These are phyloP conservation scores for Orgyia antiqua DNA, from an alignment of 2,888 invertebrate genomes.

Conservation along the genomic window DNA sequence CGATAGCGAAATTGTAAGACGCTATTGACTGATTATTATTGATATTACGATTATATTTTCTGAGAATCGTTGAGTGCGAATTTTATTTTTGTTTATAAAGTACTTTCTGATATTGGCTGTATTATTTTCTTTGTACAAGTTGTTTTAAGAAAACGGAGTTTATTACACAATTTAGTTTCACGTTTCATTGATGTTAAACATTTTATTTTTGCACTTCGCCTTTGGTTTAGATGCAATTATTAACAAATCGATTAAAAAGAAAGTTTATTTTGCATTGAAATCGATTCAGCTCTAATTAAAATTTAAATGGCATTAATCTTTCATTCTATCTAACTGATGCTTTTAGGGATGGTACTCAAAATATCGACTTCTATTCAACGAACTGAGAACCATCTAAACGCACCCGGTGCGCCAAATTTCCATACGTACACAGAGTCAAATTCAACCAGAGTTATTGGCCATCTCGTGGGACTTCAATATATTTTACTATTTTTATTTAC, in stretches of 20 bases:
- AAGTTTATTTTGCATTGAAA: no score
- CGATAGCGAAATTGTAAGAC: constrained; percentile 50
- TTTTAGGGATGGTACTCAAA: constrained; percentile 32
- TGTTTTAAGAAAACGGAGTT: no score
- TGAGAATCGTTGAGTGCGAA: constrained; percentile 3
- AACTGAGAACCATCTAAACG: constrained; percentile 30
- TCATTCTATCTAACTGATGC: constrained; percentile 11
- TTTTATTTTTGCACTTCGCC: no score
- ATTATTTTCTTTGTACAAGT: no score
- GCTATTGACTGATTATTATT: constrained; percentile 37
- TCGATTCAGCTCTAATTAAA: no score
- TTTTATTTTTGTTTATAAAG: no score
- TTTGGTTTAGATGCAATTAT: no score
- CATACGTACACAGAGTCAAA: constrained; percentile 62
- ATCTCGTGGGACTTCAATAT: constrained; percentile 66
- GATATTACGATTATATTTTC: constrained; percentile 24
- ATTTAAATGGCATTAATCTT: no score
- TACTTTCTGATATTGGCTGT: no score
- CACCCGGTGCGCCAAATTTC: constrained; percentile 46
- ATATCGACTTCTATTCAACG: constrained; percentile 37
- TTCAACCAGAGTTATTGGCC: constrained; percentile 65
- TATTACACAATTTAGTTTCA: no score
- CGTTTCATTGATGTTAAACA: no score
- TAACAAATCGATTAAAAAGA: no score
- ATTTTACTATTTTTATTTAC: constrained; percentile 69